phyloP scores from a whole-genome alignment of 2,888 invertebrate genomes.

The Acanthoscelides obtectus region DNA sequence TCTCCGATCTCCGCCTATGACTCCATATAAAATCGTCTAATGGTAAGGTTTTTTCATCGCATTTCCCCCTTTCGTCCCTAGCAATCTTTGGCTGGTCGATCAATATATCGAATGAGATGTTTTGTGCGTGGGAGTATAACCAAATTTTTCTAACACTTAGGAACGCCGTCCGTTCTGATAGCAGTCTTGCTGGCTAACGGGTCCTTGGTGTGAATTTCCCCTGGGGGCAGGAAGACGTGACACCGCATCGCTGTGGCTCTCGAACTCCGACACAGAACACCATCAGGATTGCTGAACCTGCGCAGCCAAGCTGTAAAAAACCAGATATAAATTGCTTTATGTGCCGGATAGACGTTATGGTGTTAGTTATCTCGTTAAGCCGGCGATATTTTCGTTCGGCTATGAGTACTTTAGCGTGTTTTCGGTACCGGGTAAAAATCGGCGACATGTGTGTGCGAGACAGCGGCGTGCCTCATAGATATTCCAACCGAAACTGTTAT shows the following conservation, averaged over 20 bases:
- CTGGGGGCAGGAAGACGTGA: neutral
- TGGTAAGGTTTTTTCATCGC: no score
- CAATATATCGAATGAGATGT: no score
- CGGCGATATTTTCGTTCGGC: conserved; percentile 34
- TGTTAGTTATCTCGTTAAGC: conserved; percentile 42
- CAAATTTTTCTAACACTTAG: no score
- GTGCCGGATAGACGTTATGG: conserved; percentile 37
- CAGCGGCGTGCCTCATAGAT: conserved; percentile 25
- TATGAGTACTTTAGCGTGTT: conserved; percentile 45
- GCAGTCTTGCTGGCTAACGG: neutral
- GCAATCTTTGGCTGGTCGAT: no score
- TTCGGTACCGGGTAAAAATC: neutral
- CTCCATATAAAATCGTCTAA: no score
- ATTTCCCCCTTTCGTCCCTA: no score
- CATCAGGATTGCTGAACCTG: neutral
- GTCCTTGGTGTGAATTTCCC: neutral
- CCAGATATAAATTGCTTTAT: conserved; percentile 32
- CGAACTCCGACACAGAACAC: neutral
- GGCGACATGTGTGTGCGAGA: conserved; percentile 16
- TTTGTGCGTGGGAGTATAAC: no score
- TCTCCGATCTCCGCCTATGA: no score
- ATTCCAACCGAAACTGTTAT: no score
- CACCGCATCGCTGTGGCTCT: neutral
- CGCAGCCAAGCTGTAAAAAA: neutral
- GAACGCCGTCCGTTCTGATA: no score